Percentiles rank a stretch among this genome's conserved stretches.
Conservation (phyloP, 1,140 invertebrate genomes). For the Centruroides vittatus region DNA sequence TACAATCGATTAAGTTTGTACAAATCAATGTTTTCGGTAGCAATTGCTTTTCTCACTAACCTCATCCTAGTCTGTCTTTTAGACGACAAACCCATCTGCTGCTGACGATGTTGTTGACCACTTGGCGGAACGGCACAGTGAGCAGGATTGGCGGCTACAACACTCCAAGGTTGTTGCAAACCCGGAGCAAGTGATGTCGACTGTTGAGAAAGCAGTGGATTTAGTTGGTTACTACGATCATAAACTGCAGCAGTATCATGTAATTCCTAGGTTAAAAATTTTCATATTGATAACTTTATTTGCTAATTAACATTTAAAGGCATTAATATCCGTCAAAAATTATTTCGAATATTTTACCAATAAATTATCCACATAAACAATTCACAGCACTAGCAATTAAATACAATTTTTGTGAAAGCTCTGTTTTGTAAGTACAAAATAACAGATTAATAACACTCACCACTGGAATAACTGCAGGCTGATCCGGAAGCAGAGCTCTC, state of each 20-base stretch:
- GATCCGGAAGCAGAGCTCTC: constrained; percentile 44
- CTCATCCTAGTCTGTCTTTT: constrained; percentile 15
- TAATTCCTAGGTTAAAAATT: constrained; percentile 8
- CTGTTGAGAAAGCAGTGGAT: constrained; percentile 16
- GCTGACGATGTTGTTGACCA: constrained; percentile 9
- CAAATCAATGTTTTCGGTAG: neutral
- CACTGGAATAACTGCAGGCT: constrained; percentile 38
- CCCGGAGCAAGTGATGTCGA: constrained; percentile 9
- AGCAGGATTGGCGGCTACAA: constrained; percentile 9
- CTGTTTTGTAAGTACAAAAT: too few relatives aligned
- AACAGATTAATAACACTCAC: constrained; percentile 12
- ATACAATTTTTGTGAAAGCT: too few relatives aligned
- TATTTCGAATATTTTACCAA: too few relatives aligned
- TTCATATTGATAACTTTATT: too few relatives aligned
- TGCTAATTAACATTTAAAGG: too few relatives aligned
- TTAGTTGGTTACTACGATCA: constrained; percentile 21
- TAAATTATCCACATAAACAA: too few relatives aligned
- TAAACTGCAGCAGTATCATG: constrained; percentile 14
- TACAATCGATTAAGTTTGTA: neutral
- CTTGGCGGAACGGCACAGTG: constrained; percentile 5
- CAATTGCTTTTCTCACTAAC: neutral
- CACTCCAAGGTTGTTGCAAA: constrained; percentile 15
- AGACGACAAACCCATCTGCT: constrained; percentile 6
- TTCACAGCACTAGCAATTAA: too few relatives aligned
- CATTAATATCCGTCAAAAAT: too few relatives aligned